phyloP scores from a whole-genome alignment of 2,113 vertebrate species.

The Origma solitaria region DNA sequence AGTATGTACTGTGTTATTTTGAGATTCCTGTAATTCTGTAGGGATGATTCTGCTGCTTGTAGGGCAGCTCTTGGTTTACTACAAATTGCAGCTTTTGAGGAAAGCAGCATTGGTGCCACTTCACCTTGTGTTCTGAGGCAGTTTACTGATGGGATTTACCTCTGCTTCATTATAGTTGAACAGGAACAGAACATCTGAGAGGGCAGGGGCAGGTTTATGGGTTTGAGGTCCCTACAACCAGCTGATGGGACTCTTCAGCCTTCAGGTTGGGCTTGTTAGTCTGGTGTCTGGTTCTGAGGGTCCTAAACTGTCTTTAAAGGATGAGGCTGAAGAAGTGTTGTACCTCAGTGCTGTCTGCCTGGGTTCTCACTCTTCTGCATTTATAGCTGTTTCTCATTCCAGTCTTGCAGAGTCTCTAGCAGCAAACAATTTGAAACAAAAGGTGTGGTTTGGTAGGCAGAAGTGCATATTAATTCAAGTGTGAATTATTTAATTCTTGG shows the following conservation, averaged over 20 bases:
- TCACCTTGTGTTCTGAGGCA: background rate
- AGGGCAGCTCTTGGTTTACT: background rate
- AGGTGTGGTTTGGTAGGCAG: background rate
- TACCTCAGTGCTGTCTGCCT: background rate
- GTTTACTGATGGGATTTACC: background rate
- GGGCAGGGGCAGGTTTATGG: background rate
- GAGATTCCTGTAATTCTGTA: background rate
- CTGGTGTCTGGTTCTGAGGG: background rate
- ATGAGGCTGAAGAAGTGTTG: background rate
- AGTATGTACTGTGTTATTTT: background rate
- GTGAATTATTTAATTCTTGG: background rate
- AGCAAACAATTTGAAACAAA: background rate
- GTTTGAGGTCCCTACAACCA: background rate
- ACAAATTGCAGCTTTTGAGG: background rate
- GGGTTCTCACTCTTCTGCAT: background rate
- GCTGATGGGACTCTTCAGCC: background rate
- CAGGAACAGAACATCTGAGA: background rate
- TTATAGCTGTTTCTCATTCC: background rate
- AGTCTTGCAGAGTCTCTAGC: background rate
- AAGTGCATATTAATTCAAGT: background rate
- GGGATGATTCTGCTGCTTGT: background rate
- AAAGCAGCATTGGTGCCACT: background rate
- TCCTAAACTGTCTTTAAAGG: background rate
- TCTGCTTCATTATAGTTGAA: background rate
- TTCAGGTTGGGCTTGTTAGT: background rate